phyloP scores from a whole-genome alignment of 2,888 invertebrate species.

The Plebejus melissa region DNA sequence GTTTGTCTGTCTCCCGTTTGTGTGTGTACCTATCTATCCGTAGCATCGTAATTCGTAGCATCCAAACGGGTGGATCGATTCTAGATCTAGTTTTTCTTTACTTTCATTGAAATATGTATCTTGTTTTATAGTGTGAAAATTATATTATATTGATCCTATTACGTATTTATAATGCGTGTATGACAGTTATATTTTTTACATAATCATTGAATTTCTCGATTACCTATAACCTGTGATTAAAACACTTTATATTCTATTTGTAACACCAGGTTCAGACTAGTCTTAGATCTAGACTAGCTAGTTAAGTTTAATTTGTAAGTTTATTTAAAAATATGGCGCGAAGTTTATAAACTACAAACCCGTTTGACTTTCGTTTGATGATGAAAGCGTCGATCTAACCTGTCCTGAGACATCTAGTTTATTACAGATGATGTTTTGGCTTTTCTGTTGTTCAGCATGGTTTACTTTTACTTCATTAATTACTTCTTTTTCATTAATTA shows the following conservation, averaged over 20 bases:
- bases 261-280: neutral
- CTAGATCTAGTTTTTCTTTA: too few relatives aligned
- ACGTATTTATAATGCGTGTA: neutral
- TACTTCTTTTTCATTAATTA: too few relatives aligned
- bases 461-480: neutral
- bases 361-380: conserved; percentile 25
- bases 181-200: neutral
- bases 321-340: conserved; percentile 13
- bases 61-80: too few relatives aligned
- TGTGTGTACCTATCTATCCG: too few relatives aligned
- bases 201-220: neutral
- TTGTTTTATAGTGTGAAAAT: too few relatives aligned
- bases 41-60: too few relatives aligned
- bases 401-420: conserved; percentile 11
- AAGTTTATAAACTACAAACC: conserved; percentile 10
- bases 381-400: conserved; percentile 22
- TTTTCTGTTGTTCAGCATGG: neutral
- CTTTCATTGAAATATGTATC: too few relatives aligned
- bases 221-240: too few relatives aligned
- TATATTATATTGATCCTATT: neutral
- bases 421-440: neutral
- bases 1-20: too few relatives aligned
- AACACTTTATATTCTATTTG: too few relatives aligned
- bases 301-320: neutral
- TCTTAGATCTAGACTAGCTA: neutral